phyloP scores from a whole-genome alignment of 2,888 invertebrate species.

The Andrena camellia region DNA sequence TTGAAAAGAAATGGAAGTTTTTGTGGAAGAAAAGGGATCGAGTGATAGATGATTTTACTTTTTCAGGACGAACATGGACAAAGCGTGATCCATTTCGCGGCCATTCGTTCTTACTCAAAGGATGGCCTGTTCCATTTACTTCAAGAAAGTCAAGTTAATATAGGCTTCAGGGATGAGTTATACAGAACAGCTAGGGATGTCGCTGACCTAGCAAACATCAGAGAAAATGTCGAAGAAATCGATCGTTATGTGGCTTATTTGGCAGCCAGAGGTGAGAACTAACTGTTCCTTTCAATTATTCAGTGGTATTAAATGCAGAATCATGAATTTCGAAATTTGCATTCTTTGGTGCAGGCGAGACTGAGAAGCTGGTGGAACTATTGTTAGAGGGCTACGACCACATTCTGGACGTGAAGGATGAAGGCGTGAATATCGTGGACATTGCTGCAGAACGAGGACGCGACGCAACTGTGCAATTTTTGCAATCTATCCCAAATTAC shows the following conservation, averaged over 20 bases:
- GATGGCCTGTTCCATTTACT: slow-evolving; percentile 93
- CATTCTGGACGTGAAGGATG: slow-evolving; percentile 92
- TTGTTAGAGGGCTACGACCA: slow-evolving; percentile 95
- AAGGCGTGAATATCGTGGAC: slow-evolving; percentile 89
- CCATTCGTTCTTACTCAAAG: slow-evolving; percentile 92
- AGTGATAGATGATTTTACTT: background rate
- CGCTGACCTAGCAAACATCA: slow-evolving; percentile 91
- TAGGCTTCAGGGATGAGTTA: slow-evolving; percentile 94
- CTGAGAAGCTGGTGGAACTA: slow-evolving; percentile 89
- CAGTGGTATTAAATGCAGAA: too few species aligned
- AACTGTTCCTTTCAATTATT: background rate
- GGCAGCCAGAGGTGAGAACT: slow-evolving; percentile 89
- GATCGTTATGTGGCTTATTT: slow-evolving; percentile 92
- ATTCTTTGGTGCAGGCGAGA: slow-evolving; percentile 86
- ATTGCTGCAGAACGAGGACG: slow-evolving; percentile 90
- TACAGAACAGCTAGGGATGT: slow-evolving; percentile 95
- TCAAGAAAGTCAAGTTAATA: slow-evolving; percentile 92
- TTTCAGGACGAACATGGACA: slow-evolving; percentile 95
- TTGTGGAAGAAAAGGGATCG: background rate
- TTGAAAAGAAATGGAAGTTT: background rate
- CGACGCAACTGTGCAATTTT: slow-evolving; percentile 89
- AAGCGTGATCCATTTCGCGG: slow-evolving; percentile 95
- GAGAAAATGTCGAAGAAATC: slow-evolving; percentile 92
- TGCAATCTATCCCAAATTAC: slow-evolving; percentile 91
- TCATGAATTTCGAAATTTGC: background rate